Evolutionary conservation across 2,888 invertebrate genomes (phyloP).

Genomic region (Oligia latruncula): DNA sequence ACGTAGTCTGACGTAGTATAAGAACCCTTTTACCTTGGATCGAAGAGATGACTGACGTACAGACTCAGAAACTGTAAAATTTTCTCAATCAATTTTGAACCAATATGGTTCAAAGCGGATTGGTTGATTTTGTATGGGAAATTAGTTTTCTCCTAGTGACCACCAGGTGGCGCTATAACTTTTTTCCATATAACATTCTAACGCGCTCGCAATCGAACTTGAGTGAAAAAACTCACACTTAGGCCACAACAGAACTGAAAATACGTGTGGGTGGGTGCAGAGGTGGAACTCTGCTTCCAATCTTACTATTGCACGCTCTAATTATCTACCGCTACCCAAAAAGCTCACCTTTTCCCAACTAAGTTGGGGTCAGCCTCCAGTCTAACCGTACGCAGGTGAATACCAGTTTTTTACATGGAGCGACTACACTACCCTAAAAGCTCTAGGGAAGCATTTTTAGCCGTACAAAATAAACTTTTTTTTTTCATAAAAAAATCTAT

Average conservation of each 20-base stretch:
- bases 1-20: constrained; percentile 22
- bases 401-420: background rate
- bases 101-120: too few species aligned
- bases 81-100: too few species aligned
- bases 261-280: background rate
- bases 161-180: too few species aligned
- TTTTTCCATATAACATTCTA: too few species aligned
- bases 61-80: too few species aligned
- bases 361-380: background rate
- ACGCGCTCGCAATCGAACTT: too few species aligned
- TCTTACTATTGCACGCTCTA: background rate
- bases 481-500: constrained; percentile 2
- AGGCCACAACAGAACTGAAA: too few species aligned
- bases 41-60: background rate
- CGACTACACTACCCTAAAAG: too few species aligned
- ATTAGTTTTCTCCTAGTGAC: too few species aligned
- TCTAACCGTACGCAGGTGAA: background rate
- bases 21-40: constrained; percentile 10
- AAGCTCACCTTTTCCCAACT: background rate
- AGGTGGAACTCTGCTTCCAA: background rate
- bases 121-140: too few species aligned
- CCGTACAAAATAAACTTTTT: background rate
- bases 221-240: too few species aligned
- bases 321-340: background rate
- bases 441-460: background rate